Percentiles rank a stretch among this genome's conserved stretches.
Conservation (phyloP, 2,113 vertebrate genomes). For the Gavia stellata region DNA sequence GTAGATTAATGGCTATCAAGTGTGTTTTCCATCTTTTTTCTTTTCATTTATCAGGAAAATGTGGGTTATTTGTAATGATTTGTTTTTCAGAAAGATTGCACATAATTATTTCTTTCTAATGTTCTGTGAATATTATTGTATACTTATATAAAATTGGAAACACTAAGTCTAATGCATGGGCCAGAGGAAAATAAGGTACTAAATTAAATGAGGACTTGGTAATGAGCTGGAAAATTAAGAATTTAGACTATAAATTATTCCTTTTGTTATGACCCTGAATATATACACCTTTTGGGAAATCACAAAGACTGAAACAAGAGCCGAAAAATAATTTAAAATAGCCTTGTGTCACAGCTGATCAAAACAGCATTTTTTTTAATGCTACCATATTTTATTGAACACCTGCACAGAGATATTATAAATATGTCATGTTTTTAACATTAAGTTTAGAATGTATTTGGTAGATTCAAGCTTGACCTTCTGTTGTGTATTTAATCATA, state of each 20-base stretch:
- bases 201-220: constrained; percentile 35
- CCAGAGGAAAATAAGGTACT: constrained; percentile 27
- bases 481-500: background rate
- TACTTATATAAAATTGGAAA: constrained; percentile 20
- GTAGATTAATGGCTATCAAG: background rate
- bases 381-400: background rate
- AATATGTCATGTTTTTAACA: background rate
- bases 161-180: constrained; percentile 26
- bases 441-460: background rate
- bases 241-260: constrained; percentile 38
- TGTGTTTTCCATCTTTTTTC: background rate
- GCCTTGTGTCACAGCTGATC: background rate
- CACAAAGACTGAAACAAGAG: background rate
- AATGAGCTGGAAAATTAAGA: constrained; percentile 68
- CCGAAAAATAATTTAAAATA: background rate
- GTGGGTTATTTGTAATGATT: background rate
- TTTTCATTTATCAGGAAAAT: background rate
- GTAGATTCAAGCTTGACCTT: background rate
- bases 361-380: background rate
- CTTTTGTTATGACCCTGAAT: constrained; percentile 1
- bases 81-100: constrained; percentile 14
- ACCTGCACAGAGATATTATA: background rate
- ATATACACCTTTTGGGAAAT: constrained; percentile 2
- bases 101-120: constrained; percentile 43
- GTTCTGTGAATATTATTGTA: background rate